These are phyloP conservation scores for Dryoscopus gambensis DNA, from an alignment of 2,113 vertebrate genomes.

Conservation along the genomic window DNA sequence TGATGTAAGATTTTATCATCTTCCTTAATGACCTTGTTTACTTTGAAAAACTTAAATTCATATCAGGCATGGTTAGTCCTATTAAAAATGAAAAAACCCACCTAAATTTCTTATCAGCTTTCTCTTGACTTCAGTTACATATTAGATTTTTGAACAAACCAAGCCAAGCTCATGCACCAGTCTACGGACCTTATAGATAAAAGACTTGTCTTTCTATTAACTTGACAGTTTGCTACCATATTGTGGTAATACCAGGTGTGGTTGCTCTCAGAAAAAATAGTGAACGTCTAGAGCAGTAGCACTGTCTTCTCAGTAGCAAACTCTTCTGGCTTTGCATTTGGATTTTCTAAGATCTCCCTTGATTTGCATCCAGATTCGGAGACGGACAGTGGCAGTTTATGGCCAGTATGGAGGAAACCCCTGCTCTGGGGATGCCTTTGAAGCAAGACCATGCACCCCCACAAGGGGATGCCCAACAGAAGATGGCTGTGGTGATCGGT, in stretches of 20 bases:
- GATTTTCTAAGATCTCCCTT: not conserved
- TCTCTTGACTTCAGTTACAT: not conserved
- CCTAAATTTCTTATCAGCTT: not conserved
- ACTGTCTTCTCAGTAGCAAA: not conserved
- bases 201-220: not conserved
- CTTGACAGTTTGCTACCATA: not conserved
- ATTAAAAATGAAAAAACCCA: not conserved
- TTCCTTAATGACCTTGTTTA: not conserved
- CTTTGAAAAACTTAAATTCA: not conserved
- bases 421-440: constrained; percentile 72
- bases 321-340: not conserved
- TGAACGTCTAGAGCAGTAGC: not conserved
- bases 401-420: constrained; percentile 82
- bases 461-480: constrained; percentile 80
- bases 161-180: not conserved
- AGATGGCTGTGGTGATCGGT: constrained; percentile 84
- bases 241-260: not conserved
- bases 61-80: not conserved
- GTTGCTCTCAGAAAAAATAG: not conserved
- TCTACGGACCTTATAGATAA: not conserved
- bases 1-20: not conserved
- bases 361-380: constrained; percentile 76
- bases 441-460: constrained; percentile 76
- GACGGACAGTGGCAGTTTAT: constrained; percentile 72
- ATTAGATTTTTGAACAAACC: not conserved